These are phyloP conservation scores for Ochropleura leucogaster DNA, from an alignment of 2,888 invertebrate genomes.

Conservation along the genomic window DNA sequence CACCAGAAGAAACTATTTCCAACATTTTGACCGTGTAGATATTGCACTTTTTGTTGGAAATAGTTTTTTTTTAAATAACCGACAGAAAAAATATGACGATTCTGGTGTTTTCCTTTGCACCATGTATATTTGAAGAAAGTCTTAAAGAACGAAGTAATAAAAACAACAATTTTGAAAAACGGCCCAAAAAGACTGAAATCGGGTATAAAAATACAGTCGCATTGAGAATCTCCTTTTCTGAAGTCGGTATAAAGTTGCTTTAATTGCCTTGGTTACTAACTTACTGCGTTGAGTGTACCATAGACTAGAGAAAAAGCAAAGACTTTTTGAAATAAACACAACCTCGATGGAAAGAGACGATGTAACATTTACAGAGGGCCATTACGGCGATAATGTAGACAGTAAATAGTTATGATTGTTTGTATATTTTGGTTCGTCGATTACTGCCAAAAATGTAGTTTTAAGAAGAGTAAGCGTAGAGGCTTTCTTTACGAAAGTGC, in stretches of 20 bases:
- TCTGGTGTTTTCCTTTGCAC: neutral
- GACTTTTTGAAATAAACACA: constrained; percentile 7
- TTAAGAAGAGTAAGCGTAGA: constrained; percentile 24
- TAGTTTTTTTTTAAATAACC: neutral
- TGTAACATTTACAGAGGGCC: constrained; percentile 41
- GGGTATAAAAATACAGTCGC: too few species aligned
- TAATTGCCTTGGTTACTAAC: neutral
- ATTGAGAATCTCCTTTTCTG: too few species aligned
- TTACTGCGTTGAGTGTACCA: constrained; percentile 14
- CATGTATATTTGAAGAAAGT: neutral
- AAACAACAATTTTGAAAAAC: neutral
- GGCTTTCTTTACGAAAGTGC: constrained; percentile 1
- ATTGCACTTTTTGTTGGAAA: neutral
- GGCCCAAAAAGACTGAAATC: too few species aligned
- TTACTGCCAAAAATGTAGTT: constrained; percentile 68
- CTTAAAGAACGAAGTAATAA: neutral
- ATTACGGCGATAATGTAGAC: constrained; percentile 24
- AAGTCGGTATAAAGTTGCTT: too few species aligned
- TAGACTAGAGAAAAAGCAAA: constrained; percentile 9
- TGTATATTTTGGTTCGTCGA: constrained; percentile 61
- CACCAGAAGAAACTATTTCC: too few species aligned
- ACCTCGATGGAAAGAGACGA: constrained; percentile 21
- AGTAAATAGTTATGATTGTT: constrained; percentile 44
- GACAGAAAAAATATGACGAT: neutral
- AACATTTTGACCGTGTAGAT: neutral